Evolutionary conservation across 1,140 invertebrate species (phyloP).

Genomic region (Hycleus phaleratus): DNA sequence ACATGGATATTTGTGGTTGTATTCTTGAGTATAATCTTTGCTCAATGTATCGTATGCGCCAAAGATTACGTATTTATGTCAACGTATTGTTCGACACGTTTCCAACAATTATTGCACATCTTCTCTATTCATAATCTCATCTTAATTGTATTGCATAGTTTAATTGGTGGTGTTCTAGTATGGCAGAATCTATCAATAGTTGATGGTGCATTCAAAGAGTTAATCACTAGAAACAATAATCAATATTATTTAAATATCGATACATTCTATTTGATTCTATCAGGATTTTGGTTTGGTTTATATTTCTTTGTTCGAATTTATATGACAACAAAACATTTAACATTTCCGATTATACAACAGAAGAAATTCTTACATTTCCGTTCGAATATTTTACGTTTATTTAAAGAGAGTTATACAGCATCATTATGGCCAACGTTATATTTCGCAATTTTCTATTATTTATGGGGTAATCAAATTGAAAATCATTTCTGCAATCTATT

Average conservation of each 20-base stretch:
- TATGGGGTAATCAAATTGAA: conserved; percentile 45
- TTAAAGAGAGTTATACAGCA: conserved; percentile 49
- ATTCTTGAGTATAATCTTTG: conserved; percentile 44
- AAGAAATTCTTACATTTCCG: conserved; percentile 57
- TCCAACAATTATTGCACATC: conserved; percentile 50
- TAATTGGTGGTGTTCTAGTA: conserved; percentile 51
- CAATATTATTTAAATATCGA: conserved; percentile 46
- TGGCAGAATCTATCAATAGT: conserved; percentile 55
- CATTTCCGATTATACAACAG: conserved; percentile 60
- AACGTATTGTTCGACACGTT: conserved; percentile 51
- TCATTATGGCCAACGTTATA: conserved; percentile 54
- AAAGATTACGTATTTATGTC: conserved; percentile 49
- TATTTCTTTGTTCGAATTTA: conserved; percentile 56
- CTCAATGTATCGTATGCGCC: conserved; percentile 52
- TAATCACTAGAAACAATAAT: conserved; percentile 36
- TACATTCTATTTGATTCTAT: conserved; percentile 53
- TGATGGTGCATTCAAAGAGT: conserved; percentile 44
- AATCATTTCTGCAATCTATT: conserved; percentile 42
- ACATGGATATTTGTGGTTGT: conserved; percentile 50
- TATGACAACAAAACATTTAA: conserved; percentile 46
- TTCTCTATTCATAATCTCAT: conserved; percentile 53
- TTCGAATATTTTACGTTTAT: conserved; percentile 45
- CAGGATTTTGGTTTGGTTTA: conserved; percentile 60
- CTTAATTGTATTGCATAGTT: conserved; percentile 48
- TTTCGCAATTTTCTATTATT: conserved; percentile 52